Evolutionary conservation across 2,113 vertebrate species (phyloP).

Genomic region (Taurulus bubalis): DNA sequence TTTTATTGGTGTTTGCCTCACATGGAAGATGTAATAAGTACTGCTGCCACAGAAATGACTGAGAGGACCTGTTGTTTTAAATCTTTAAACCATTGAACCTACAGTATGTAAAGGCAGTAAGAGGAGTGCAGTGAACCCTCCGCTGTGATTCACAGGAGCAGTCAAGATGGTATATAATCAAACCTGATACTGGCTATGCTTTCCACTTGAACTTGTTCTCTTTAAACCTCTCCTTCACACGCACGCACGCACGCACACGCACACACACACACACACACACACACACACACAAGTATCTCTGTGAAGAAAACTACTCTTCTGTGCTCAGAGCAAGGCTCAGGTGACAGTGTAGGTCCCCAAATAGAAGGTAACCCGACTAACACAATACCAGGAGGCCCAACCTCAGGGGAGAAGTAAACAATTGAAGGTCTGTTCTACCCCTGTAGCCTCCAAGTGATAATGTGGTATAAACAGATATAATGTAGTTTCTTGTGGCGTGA

Average conservation of each 20-base stretch:
- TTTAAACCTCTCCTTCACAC: constrained; percentile 13
- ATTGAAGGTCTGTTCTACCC: constrained; percentile 77
- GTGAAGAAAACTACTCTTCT: constrained; percentile 51
- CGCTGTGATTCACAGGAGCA: constrained; percentile 35
- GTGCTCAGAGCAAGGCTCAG: constrained; percentile 67
- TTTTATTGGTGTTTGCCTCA: constrained; percentile 34
- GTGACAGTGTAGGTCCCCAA: constrained; percentile 70
- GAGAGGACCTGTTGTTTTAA: constrained; percentile 6
- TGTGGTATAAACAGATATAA: constrained; percentile 36
- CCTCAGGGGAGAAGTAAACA: constrained; percentile 68
- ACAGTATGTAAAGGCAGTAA: background rate
- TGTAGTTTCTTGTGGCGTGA: constrained; percentile 1
- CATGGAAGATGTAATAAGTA: constrained; percentile 18
- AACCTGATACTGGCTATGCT: background rate
- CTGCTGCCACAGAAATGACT: constrained; percentile 19
- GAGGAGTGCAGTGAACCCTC: constrained; percentile 9
- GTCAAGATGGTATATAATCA: constrained; percentile 31
- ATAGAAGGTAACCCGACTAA: constrained; percentile 79
- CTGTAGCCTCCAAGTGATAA: constrained; percentile 45
- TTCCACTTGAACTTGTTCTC: constrained; percentile 18
- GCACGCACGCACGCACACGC: background rate
- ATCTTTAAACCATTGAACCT: constrained; percentile 21
- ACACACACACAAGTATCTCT: constrained; percentile 15
- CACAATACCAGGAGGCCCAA: constrained; percentile 62
- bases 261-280: too few relatives aligned